These are phyloP conservation scores for Siniperca obscura DNA, from an alignment of 2,797 vertebrate genomes.

Conservation along the genomic window DNA sequence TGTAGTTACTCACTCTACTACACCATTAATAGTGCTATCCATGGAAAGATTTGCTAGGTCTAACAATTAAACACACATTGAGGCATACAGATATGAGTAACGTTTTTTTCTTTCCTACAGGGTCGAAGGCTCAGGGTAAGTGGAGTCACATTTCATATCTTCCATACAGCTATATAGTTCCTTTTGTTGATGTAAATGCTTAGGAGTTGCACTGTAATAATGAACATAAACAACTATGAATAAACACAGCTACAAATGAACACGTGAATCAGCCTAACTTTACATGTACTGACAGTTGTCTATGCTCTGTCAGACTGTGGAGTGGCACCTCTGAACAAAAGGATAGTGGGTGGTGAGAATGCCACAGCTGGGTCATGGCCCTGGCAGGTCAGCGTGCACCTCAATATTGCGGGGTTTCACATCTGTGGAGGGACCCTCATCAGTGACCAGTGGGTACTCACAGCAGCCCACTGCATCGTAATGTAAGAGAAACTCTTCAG, in stretches of 20 bases:
- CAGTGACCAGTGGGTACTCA: constrained; percentile 76
- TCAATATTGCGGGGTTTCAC: fast-evolving
- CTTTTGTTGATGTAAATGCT: neutral
- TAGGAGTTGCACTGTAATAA: neutral
- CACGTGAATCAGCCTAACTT: neutral
- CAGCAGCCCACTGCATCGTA: constrained; percentile 74
- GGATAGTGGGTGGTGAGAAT: constrained; percentile 70
- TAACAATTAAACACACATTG: neutral
- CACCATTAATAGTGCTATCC: neutral
- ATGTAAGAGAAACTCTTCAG: constrained; percentile 56
- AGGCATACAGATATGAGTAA: neutral
- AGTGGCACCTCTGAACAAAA: constrained; percentile 64
- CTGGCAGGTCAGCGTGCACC: constrained; percentile 78
- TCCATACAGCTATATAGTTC: neutral
- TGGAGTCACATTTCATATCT: neutral
- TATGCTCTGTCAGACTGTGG: constrained; percentile 73
- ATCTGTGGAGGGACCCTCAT: constrained; percentile 81
- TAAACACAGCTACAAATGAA: neutral
- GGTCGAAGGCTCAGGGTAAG: constrained; percentile 66
- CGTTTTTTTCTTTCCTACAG: constrained; percentile 52
- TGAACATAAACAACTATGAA: neutral
- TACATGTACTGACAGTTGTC: neutral
- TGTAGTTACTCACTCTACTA: neutral
- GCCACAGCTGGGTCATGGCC: constrained; percentile 75
- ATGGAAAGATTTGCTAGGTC: neutral